Base-by-base conservation (phyloP, 1,140 invertebrate genomes). In the Drosophila pruinosa region DNA sequence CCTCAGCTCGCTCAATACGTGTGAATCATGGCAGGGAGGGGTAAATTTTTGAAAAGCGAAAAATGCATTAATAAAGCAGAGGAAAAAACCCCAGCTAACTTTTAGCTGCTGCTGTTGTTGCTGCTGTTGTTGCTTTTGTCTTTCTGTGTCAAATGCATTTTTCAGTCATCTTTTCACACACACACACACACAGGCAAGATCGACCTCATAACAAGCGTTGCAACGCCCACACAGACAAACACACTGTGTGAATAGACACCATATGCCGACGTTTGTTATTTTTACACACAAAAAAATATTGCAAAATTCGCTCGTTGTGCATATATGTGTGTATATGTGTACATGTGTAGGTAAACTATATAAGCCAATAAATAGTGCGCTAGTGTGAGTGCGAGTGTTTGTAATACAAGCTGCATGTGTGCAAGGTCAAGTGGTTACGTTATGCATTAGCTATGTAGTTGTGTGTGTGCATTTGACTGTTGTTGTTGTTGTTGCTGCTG, bases 111-210 rank as follows among this genome's bases (percentile, higher is more conserved):
- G 0, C 26, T 14, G 39, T 22, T 62, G 39, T 15, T n/a, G 36
- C 14, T 34, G 48, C 43, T 14, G 45, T 24, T 61, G 34, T 39
- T 36, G 6, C 38, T 64, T 12, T 14, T 15, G 12, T 57, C 45
- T 78, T 80, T 86, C 69, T 85, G 82, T 85, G 81, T 86, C 81
- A 81, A 86, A 77, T 85, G 81, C 81, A 85, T 85, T 85, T 85
- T 86, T 64, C 81, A 85, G 81, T 86, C 81, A 85, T 86, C 77
- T 74, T 59, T 78, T 76, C 38, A 24, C 39, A 36, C 48, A 72
- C 38, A 34, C 24, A 47, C 53, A 50, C 36, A 56, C 17, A 58
- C 17, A 67, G 45, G 50, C 34, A 63, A 67, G 69, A 77, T 80
- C 80, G 81, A 86, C 76, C 80, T 80, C 72, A 81, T 80, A 80